Percentiles rank a stretch among this genome's conserved stretches.
These are phyloP conservation scores for Sphaerophoria rueppellii DNA, from an alignment of 2,888 invertebrate genomes.

Conservation along the genomic window DNA sequence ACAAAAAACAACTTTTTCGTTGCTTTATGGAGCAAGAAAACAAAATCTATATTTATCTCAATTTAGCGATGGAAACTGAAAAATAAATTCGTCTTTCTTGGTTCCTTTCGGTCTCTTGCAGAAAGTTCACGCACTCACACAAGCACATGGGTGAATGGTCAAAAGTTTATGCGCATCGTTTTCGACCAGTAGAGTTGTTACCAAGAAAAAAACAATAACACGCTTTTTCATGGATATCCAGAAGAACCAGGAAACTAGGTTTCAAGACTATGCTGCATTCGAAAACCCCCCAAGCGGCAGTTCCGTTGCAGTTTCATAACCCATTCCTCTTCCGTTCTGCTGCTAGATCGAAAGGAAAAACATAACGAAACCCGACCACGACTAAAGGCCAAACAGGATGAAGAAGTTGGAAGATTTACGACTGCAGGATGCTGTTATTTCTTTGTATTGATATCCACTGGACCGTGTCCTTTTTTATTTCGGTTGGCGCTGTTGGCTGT, in stretches of 20 bases:
- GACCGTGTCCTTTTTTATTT: slow-evolving; percentile 47
- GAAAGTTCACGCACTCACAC: background rate
- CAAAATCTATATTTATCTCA: background rate
- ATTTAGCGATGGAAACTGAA: slow-evolving; percentile 1
- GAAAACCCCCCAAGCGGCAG: slow-evolving; percentile 41
- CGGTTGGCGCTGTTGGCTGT: background rate
- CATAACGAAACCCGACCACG: slow-evolving; percentile 25
- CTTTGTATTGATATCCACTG: slow-evolving; percentile 65
- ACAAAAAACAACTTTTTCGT: slow-evolving; percentile 14
- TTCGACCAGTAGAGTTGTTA: background rate
- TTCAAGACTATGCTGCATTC: slow-evolving; percentile 49
- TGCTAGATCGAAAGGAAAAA: slow-evolving; percentile 13
- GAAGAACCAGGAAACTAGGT: slow-evolving; percentile 49
- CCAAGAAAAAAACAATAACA: too few relatives aligned
- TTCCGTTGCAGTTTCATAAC: slow-evolving; percentile 50
- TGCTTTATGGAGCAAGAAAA: slow-evolving; percentile 9
- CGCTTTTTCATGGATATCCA: too few relatives aligned
- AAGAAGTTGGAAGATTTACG: slow-evolving; percentile 64
- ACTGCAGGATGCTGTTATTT: slow-evolving; percentile 69
- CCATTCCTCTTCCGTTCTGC: background rate
- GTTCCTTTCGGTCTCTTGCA: background rate
- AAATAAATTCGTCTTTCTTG: slow-evolving; percentile 48
- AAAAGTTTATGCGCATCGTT: slow-evolving; percentile 65
- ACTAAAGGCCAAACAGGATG: slow-evolving; percentile 54
- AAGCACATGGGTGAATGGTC: slow-evolving; percentile 39